A percentile compares a stretch with the other conserved stretches of the same genome.
Evolutionary conservation across 2,797 vertebrate species (phyloP).

Genomic region (Pempheris klunzingeri): DNA sequence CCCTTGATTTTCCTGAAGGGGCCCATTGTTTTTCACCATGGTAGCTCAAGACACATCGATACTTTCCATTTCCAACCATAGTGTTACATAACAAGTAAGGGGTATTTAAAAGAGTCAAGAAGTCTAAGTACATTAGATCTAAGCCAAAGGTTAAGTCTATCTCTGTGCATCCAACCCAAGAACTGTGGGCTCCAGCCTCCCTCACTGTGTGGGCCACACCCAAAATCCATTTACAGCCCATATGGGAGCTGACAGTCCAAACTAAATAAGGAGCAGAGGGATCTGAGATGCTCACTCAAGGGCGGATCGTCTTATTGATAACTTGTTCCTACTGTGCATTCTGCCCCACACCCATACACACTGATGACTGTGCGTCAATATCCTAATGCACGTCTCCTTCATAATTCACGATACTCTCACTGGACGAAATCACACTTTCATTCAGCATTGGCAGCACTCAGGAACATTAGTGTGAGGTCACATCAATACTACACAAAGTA

Average conservation of each 20-base stretch:
- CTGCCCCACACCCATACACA: background rate
- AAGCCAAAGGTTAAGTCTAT: background rate
- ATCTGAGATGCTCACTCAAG: constrained; percentile 26
- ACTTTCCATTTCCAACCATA: background rate
- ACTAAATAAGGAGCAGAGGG: constrained; percentile 30
- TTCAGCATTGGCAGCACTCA: background rate
- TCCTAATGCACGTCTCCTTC: constrained; percentile 52
- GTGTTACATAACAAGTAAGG: background rate
- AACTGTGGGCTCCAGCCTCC: background rate
- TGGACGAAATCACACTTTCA: background rate
- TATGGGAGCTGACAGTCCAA: constrained; percentile 19
- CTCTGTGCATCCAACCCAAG: background rate
- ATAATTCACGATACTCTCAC: constrained; percentile 49
- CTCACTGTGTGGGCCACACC: background rate
- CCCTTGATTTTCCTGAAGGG: background rate
- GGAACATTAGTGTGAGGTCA: constrained; percentile 23
- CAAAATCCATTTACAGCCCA: constrained; percentile 28
- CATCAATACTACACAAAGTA: constrained; percentile 22
- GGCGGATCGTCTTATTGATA: constrained; percentile 19
- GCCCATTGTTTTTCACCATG: no score
- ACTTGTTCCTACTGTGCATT: constrained; percentile 16
- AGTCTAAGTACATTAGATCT: background rate
- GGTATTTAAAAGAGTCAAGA: background rate
- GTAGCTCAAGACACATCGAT: constrained; percentile 1
- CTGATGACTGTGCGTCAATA: constrained; percentile 21